phyloP scores from a whole-genome alignment of 2,888 invertebrate species.

The Coenonympha glycerion region DNA sequence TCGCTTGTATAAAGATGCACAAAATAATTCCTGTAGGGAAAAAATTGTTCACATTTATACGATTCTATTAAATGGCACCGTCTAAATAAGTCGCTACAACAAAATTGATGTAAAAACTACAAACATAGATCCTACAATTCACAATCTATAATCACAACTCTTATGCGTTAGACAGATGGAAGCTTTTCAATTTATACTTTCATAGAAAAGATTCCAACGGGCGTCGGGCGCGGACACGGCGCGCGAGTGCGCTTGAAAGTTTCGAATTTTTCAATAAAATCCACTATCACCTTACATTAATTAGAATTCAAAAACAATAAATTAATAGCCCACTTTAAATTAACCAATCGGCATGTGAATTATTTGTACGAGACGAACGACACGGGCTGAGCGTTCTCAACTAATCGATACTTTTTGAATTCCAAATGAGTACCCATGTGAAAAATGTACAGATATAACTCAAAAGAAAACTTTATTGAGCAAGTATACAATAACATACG shows the following conservation, averaged over 20 bases:
- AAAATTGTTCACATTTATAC: too few relatives aligned
- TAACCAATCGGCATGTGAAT: constrained; percentile 37
- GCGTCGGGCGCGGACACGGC: constrained; percentile 7
- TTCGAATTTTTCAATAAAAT: constrained; percentile 21
- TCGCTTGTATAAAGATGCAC: too few relatives aligned
- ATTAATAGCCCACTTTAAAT: constrained; percentile 36
- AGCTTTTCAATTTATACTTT: constrained; percentile 7
- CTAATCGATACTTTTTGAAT: constrained; percentile 24
- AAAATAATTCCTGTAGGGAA: too few relatives aligned
- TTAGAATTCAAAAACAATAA: constrained; percentile 31
- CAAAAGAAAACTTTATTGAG: not conserved
- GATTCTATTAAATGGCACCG: too few relatives aligned
- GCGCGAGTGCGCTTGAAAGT: not conserved
- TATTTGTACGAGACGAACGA: constrained; percentile 27
- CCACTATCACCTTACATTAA: constrained; percentile 28
- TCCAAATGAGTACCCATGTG: not conserved
- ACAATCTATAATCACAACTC: not conserved
- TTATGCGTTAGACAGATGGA: not conserved
- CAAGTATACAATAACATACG: not conserved
- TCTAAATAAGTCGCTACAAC: too few relatives aligned
- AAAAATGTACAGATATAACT: constrained; percentile 1
- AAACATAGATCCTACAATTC: too few relatives aligned
- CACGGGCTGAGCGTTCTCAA: constrained; percentile 21
- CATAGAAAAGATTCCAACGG: constrained; percentile 10
- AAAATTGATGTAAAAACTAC: too few relatives aligned